Percentiles rank a stretch among this genome's conserved stretches.
phyloP scores from a whole-genome alignment of 2,797 vertebrate species.

The Siniperca scherzeri region DNA sequence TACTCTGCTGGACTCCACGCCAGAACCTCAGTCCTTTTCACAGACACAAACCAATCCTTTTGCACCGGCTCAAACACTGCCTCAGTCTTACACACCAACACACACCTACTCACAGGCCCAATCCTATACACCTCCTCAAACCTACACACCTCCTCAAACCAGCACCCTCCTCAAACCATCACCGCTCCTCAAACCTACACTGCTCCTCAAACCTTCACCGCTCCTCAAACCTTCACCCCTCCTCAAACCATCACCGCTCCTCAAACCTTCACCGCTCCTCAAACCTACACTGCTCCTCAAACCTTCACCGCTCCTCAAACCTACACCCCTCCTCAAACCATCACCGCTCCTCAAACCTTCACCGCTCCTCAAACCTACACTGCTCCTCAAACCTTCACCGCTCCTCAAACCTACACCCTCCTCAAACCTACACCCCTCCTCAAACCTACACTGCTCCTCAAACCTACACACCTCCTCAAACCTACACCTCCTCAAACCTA shows the following conservation, averaged over 20 bases:
- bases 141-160: not conserved
- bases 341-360: constrained; percentile 10
- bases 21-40: constrained; percentile 25
- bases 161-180: not conserved
- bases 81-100: constrained; percentile 45
- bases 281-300: not conserved
- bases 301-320: constrained; percentile 13
- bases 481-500: constrained; percentile 20
- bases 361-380: not conserved
- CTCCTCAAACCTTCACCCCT: not conserved
- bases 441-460: constrained; percentile 19
- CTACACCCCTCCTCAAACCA: constrained; percentile 18
- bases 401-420: not conserved
- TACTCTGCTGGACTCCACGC: constrained; percentile 60
- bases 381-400: not conserved
- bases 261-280: not conserved
- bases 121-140: constrained; percentile 4
- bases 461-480: not conserved
- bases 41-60: constrained; percentile 32
- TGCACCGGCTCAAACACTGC: constrained; percentile 17
- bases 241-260: not conserved
- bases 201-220: not conserved
- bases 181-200: constrained; percentile 16
- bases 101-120: not conserved
- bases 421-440: not conserved